phyloP scores from a whole-genome alignment of 2,797 vertebrate genomes.

The Urocyon cinereoargenteus region DNA sequence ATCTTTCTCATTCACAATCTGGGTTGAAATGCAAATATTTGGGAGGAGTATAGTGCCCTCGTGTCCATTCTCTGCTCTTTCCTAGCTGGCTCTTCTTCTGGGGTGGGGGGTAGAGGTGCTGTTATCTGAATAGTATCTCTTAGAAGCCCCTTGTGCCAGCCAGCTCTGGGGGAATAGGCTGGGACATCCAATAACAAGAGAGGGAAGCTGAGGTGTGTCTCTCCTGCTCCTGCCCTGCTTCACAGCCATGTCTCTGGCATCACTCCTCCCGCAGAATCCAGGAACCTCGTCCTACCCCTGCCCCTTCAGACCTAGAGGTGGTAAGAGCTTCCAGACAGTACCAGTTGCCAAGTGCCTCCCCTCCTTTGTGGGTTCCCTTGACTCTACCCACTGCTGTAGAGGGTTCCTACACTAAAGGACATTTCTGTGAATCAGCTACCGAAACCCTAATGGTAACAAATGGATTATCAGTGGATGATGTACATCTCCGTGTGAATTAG shows the following conservation, averaged over 20 bases:
- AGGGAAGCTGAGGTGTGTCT: neutral
- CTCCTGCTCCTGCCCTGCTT: neutral
- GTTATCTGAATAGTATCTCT: neutral
- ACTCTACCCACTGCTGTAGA: neutral
- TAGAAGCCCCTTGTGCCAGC: neutral
- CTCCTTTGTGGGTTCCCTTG: neutral
- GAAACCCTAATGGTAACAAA: neutral
- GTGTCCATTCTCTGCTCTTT: neutral
- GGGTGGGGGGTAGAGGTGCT: neutral
- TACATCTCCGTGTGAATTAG: neutral
- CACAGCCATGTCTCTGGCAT: neutral
- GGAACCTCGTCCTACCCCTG: neutral
- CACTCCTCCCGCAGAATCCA: too few relatives aligned
- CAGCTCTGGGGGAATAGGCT: neutral
- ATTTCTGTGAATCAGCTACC: neutral
- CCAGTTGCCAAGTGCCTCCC: neutral
- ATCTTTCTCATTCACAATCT: neutral
- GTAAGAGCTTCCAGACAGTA: neutral
- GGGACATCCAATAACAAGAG: neutral
- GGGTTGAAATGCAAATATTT: neutral
- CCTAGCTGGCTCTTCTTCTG: neutral
- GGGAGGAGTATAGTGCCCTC: neutral
- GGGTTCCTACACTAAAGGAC: neutral
- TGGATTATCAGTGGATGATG: neutral
- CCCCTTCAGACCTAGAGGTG: neutral